Percentiles rank a stretch among this genome's conserved stretches.
Evolutionary conservation across 2,888 invertebrate species (phyloP).

Genomic region (Dynastes hyllus): DNA sequence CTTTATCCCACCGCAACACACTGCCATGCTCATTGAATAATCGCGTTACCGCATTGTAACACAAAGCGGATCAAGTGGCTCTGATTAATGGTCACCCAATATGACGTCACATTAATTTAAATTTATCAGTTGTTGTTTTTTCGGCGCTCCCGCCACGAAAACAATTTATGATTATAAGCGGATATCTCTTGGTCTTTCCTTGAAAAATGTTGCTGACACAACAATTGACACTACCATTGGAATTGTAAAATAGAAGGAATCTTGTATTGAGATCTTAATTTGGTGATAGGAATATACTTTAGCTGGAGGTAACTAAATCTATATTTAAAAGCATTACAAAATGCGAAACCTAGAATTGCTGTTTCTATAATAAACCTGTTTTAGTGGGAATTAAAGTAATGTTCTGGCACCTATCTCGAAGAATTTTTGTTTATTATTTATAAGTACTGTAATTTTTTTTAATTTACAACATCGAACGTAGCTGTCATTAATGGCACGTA

Average conservation of each 20-base stretch:
- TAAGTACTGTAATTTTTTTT: too few species aligned
- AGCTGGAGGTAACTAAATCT: too few species aligned
- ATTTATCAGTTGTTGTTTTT: slow-evolving; percentile 60
- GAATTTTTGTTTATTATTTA: too few species aligned
- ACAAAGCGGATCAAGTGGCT: slow-evolving; percentile 62
- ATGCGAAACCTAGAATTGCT: too few species aligned
- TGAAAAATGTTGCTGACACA: slow-evolving; percentile 21
- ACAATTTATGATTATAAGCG: slow-evolving; percentile 45
- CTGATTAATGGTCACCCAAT: slow-evolving; percentile 64
- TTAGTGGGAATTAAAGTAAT: too few species aligned
- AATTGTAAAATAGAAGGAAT: neutral
- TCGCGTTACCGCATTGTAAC: slow-evolving; percentile 64
- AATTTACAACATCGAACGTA: too few species aligned
- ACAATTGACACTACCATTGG: neutral
- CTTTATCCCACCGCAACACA: slow-evolving; percentile 59
- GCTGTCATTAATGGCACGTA: too few species aligned
- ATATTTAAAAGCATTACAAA: too few species aligned
- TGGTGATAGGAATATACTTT: too few species aligned
- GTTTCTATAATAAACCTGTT: too few species aligned
- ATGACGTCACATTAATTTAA: slow-evolving; percentile 63
- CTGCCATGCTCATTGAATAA: slow-evolving; percentile 64
- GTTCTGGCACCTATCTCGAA: too few species aligned
- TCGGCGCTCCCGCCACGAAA: slow-evolving; percentile 52
- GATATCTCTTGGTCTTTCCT: slow-evolving; percentile 37
- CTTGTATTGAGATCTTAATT: too few species aligned